phyloP scores from a whole-genome alignment of 2,797 vertebrate species.

The Takifugu ocellatus region DNA sequence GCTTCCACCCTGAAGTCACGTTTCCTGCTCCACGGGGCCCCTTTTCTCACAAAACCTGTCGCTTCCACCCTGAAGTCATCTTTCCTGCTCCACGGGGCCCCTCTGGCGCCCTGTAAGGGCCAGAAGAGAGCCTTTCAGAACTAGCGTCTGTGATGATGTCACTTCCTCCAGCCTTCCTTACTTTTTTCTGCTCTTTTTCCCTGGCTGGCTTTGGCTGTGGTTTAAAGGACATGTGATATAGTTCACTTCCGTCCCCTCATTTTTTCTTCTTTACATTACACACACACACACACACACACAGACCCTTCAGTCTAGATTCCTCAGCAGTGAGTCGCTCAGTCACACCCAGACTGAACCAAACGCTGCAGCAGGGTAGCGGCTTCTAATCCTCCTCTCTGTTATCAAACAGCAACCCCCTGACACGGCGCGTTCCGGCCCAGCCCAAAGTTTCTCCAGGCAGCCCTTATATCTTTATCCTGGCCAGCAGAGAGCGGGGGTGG shows the following conservation, averaged over 20 bases:
- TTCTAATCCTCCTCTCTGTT: constrained; percentile 11
- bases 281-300: constrained; percentile 8
- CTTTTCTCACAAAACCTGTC: constrained; percentile 7
- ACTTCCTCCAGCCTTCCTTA: neutral
- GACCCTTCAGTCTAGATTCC: constrained; percentile 66
- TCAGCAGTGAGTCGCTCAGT: constrained; percentile 69
- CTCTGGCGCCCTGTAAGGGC: constrained; percentile 2
- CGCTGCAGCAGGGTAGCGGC: constrained; percentile 13
- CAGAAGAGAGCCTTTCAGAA: constrained; percentile 1
- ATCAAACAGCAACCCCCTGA: constrained; percentile 15
- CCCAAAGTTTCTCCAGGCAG: constrained; percentile 54
- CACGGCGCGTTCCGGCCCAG: constrained; percentile 1
- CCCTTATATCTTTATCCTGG: neutral
- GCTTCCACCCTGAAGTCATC: constrained; percentile 18
- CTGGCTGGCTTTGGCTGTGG: constrained; percentile 39
- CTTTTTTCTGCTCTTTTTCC: constrained; percentile 1
- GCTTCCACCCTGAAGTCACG: constrained; percentile 19
- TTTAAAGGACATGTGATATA: constrained; percentile 32
- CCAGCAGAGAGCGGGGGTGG: constrained; percentile 20
- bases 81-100: constrained; percentile 6
- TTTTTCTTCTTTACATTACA: constrained; percentile 10
- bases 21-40: constrained; percentile 6
- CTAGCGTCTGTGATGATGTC: neutral
- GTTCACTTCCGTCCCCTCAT: constrained; percentile 15
- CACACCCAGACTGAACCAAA: constrained; percentile 67